Evolutionary conservation across 1,140 invertebrate genomes (phyloP), one percentile per base, ranked within the genome.

Genomic region (Zaprionus vittiger): DNA sequence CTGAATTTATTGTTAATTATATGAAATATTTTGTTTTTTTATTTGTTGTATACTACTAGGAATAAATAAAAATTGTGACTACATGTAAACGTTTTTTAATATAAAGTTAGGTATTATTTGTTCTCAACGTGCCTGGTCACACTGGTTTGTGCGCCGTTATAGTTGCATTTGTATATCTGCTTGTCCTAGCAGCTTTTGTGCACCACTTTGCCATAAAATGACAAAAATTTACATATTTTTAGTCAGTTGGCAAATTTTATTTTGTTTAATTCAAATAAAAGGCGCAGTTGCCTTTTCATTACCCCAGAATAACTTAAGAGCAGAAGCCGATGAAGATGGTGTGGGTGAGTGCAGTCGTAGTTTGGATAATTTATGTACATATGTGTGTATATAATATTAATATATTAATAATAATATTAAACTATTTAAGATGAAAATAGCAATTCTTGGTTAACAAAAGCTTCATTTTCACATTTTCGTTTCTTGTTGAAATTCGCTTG

Each of bases 291-390:
- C 81, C 15, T 79, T 73, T 81, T 73, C 78, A 4, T 49, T 78
- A 14, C 72, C 85, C 1, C 72, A 87, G 38, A 87, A 81, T 56
- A 60, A 77, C 52, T 34, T 73, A 34, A 68, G 37, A 34, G 24
- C 1, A 20, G 38, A 60, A 24, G n/a, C 14, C 24, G 49, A 72
- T 17, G 9, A 49, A 37, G 17, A 49, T 20, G 7, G 5, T 12
- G 34, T 20, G 6, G 69, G 74, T 77, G 72, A 72, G 56, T 60
- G n/a, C n/a, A 17, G 6, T 7, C 7, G 15, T 2, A 15, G 1
- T 15, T 41, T 41, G 5, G 15, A 41, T n/a, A n/a, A n/a, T 41
- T 56, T 1, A 9, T 4, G 5, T n/a, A 4, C 11, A 20, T 49
- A 9, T 7, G 4, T 47, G 12, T 49, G n/a, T 49, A 9, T 0